Percentiles rank a stretch among this genome's conserved stretches.
Evolutionary conservation across 2,797 vertebrate genomes (phyloP).

Genomic region (Melanotaenia parkinsoni): DNA sequence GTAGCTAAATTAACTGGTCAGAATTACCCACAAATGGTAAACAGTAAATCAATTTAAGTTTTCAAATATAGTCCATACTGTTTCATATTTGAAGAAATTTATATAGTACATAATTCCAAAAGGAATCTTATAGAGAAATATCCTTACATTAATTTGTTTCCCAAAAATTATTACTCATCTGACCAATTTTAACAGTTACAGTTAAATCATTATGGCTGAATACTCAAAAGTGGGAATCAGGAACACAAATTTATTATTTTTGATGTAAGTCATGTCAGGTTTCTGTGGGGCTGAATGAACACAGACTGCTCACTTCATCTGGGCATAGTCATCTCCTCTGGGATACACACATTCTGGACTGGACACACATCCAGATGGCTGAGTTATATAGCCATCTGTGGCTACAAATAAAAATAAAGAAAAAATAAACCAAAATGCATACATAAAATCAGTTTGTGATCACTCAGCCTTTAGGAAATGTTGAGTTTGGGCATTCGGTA

Average conservation of each 20-base stretch:
- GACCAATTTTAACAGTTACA: neutral
- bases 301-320: conserved; percentile 25
- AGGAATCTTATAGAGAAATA: no score
- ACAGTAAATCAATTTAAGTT: no score
- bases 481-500: conserved; percentile 24
- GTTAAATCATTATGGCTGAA: neutral
- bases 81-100: no score
- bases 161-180: no score
- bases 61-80: no score
- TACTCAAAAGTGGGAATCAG: neutral
- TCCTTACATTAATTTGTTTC: no score
- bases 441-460: conserved; percentile 57
- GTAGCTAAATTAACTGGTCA: no score
- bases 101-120: no score
- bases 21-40: no score
- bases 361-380: conserved; percentile 69
- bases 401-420: conserved; percentile 40
- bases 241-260: neutral
- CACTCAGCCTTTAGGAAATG: conserved; percentile 51
- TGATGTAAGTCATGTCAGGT: conserved; percentile 17
- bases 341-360: conserved; percentile 58
- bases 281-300: conserved; percentile 12
- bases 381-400: conserved; percentile 66
- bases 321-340: conserved; percentile 49
- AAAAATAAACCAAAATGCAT: conserved; percentile 14